Conservation (phyloP, 2,888 invertebrate genomes). For the Belgica antarctica region DNA sequence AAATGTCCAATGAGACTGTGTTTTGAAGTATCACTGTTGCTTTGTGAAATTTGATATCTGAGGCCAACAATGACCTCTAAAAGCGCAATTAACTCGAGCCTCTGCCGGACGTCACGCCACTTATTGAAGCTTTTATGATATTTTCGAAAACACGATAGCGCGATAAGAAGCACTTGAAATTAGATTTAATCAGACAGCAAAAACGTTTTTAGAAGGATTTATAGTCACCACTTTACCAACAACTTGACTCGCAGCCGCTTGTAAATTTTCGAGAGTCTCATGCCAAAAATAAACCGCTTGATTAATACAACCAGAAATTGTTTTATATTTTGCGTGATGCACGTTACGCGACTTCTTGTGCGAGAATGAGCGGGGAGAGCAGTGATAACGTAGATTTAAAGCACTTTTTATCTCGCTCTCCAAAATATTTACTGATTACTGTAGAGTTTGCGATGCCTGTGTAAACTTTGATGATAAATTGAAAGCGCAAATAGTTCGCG, state of each 20-base stretch:
- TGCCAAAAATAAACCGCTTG: background rate
- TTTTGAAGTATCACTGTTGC: too few relatives aligned
- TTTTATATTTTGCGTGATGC: background rate
- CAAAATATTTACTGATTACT: background rate
- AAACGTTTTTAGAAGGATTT: background rate
- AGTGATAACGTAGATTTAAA: background rate
- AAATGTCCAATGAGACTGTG: too few relatives aligned
- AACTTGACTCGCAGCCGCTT: background rate
- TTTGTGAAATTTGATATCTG: too few relatives aligned
- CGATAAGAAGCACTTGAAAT: background rate
- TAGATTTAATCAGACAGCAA: background rate
- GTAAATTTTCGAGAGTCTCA: background rate
- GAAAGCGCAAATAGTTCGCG: background rate
- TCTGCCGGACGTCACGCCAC: too few relatives aligned
- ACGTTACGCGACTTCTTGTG: background rate
- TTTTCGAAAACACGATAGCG: too few relatives aligned
- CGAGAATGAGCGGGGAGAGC: background rate
- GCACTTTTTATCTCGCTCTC: background rate
- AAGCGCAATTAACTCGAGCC: too few relatives aligned
- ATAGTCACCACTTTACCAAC: conserved; percentile 9
- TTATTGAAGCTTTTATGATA: too few relatives aligned
- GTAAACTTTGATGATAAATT: background rate
- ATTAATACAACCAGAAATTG: too few relatives aligned
- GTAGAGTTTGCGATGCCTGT: background rate
- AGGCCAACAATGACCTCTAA: too few relatives aligned